Evolutionary conservation across 2,797 vertebrate genomes (phyloP), one percentile per base, ranked within the genome.

Genomic region (Mus spretus): DNA sequence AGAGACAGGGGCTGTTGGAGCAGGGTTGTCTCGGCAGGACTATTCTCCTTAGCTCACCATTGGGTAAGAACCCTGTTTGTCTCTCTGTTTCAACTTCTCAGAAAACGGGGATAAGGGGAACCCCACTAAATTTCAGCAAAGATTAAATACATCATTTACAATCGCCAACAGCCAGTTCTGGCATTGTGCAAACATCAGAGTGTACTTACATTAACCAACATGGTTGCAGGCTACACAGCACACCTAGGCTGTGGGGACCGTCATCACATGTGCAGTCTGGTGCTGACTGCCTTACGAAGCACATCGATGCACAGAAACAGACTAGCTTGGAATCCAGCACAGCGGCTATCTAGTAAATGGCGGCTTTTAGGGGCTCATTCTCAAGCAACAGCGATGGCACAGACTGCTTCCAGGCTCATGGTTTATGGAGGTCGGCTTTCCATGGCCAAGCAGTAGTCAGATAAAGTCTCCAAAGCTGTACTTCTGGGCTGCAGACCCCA

Each of bases 291-390:
- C 47, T 59, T 59, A 81, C 2, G 4, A 19, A 24, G 22, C n/a
- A 13, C 31, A 17, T 47, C 50, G 11, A 40, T 53, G 26, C 47
- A 37, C 17, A 34, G 0, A 53, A 63, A 47, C 0, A 17, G 2
- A 74, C n/a, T 57, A 7, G 44, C 53, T 63, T n/a, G 20, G 24
- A 75, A 31, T 20, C 61, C 15, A 75, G 70, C 75, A 22, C 2
- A 19, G 12, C 34, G 2, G 24, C 28, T 6, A 10, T 1, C 20
- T 34, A 2, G 2, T 15, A 13, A 65, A 31, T 0, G 6, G 4
- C 0, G 22, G 85, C 87, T 63, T 75, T 37, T 57, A 15, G 19
- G 50, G 78, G 59, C 17, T 63, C 67, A 10, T 34, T 44, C 70
- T 74, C 57, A 20, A 31, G 31, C 55, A 59, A 8, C 13, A 0